Conservation (phyloP, 2,113 vertebrate genomes). For the Numenius arquata region DNA sequence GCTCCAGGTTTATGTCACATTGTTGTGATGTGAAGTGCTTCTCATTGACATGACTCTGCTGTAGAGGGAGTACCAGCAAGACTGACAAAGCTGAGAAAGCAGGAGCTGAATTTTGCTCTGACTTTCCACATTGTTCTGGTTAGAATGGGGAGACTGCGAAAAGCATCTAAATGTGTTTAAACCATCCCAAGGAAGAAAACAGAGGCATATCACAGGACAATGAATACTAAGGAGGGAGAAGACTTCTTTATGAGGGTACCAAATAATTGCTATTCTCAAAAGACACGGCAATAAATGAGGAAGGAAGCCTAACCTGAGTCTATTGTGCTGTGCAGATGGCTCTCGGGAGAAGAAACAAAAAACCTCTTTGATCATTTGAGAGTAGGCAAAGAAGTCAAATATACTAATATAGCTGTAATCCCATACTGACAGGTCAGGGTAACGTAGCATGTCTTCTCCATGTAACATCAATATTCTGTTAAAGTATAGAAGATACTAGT, state of each 20-base stretch:
- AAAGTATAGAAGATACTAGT: background rate
- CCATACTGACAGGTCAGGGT: background rate
- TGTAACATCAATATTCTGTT: background rate
- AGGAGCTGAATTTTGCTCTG: background rate
- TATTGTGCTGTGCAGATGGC: background rate
- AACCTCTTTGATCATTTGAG: background rate
- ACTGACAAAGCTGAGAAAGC: background rate
- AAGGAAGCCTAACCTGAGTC: background rate
- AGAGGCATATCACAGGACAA: background rate
- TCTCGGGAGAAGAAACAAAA: background rate
- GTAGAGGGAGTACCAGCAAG: background rate
- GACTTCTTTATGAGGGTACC: background rate
- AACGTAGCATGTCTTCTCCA: background rate
- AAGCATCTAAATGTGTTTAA: background rate
- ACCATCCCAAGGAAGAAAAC: background rate
- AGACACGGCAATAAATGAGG: background rate
- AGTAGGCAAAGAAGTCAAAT: background rate
- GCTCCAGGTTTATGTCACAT: constrained; percentile 31
- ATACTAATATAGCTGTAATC: background rate
- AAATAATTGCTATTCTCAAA: background rate
- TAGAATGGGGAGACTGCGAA: background rate
- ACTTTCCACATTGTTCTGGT: background rate
- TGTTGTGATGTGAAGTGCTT: background rate
- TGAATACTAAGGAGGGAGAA: background rate
- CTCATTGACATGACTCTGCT: background rate